A percentile compares a stretch with the other conserved stretches of the same genome.
phyloP scores from a whole-genome alignment of 2,797 vertebrate species.

The Anomalospiza imberbis region DNA sequence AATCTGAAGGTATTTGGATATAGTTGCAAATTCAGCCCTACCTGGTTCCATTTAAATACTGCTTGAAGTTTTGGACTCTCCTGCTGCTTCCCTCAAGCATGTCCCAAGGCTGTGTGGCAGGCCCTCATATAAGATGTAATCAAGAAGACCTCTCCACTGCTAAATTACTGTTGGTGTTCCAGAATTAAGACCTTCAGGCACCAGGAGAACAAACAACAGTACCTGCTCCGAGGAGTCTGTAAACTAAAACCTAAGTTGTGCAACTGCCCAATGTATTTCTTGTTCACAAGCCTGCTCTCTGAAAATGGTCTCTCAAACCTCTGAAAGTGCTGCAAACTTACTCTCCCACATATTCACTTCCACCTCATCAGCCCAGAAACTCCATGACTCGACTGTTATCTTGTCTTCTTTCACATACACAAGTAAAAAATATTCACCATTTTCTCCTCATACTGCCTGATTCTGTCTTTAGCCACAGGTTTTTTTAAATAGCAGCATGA shows the following conservation, averaged over 20 bases:
- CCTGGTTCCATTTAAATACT: not conserved
- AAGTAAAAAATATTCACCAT: not conserved
- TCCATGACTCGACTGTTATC: fast-evolving
- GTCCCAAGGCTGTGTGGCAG: not conserved
- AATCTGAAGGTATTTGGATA: not conserved
- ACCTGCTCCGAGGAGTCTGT: not conserved
- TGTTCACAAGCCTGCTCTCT: not conserved
- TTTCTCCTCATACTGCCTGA: not conserved
- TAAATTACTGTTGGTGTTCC: not conserved
- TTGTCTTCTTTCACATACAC: not conserved
- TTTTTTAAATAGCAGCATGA: not conserved
- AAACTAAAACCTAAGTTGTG: not conserved
- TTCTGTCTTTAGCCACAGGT: not conserved
- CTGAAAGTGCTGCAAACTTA: not conserved
- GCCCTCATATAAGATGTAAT: not conserved
- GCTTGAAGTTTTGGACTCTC: not conserved
- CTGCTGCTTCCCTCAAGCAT: not conserved
- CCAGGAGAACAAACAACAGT: not conserved
- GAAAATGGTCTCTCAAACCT: not conserved
- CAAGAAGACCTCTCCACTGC: not conserved
- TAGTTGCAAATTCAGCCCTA: not conserved
- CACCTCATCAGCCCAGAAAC: not conserved
- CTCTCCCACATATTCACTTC: not conserved
- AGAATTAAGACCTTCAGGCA: not conserved
- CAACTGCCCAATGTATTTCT: not conserved